Percentiles rank a stretch among this genome's conserved stretches.
These are phyloP conservation scores for Choloepus didactylus DNA, from an alignment of 2,797 vertebrate species.

Conservation along the genomic window DNA sequence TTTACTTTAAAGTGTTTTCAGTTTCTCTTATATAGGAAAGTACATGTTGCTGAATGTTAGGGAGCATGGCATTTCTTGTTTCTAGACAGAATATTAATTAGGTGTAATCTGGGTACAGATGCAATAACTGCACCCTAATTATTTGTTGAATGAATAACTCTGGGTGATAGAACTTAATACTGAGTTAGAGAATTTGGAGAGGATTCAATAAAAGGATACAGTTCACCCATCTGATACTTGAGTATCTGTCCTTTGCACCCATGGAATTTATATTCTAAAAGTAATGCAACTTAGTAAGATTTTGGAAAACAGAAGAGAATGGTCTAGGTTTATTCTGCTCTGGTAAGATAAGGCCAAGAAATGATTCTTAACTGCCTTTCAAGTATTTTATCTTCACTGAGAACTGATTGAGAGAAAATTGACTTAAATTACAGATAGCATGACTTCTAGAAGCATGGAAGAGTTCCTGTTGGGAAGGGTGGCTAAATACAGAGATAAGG, in stretches of 20 bases:
- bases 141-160: neutral
- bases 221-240: neutral
- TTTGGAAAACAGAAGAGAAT: neutral
- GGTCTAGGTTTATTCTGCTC: neutral
- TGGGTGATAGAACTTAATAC: neutral
- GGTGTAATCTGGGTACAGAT: neutral
- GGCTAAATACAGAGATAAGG: neutral
- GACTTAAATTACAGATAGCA: neutral
- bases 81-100: constrained; percentile 33
- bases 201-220: neutral
- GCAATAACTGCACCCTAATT: neutral
- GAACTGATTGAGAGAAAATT: constrained; percentile 1
- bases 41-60: neutral
- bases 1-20: constrained; percentile 50
- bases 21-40: neutral
- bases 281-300: neutral
- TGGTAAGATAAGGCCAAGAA: neutral
- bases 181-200: neutral
- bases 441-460: neutral
- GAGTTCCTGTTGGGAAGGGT: neutral
- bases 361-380: neutral
- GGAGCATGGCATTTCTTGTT: constrained; percentile 2
- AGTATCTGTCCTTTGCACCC: neutral
- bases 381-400: neutral
- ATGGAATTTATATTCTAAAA: constrained; percentile 36